Conservation (phyloP, 2,888 invertebrate species). For the Drosophila leonis region DNA sequence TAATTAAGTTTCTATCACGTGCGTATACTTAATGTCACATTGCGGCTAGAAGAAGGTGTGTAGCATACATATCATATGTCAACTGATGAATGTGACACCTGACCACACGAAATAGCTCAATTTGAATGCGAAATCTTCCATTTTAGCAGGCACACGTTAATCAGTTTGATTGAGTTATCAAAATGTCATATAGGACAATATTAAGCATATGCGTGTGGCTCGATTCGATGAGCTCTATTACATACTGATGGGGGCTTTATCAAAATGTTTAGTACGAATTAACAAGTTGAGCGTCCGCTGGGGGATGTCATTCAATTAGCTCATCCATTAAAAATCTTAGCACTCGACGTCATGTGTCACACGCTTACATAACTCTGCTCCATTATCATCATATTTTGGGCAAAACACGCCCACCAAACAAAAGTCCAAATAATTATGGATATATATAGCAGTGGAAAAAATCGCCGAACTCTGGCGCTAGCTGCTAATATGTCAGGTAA, state of each 20-base stretch:
- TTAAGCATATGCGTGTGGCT: constrained; percentile 14
- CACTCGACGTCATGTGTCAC: constrained; percentile 38
- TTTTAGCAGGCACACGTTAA: constrained; percentile 40
- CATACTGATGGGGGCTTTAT: constrained; percentile 36
- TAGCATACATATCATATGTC: not conserved
- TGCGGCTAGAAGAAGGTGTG: not conserved
- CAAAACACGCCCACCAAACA: constrained; percentile 15
- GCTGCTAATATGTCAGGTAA: constrained; percentile 12
- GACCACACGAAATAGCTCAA: constrained; percentile 13
- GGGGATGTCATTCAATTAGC: constrained; percentile 23
- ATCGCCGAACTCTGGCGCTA: constrained; percentile 3
- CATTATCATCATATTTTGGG: not conserved
- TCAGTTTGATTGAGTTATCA: constrained; percentile 14
- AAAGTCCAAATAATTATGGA: not conserved
- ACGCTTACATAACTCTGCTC: constrained; percentile 28
- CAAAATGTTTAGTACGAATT: constrained; percentile 58
- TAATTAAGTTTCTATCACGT: constrained; percentile 16
- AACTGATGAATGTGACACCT: constrained; percentile 23
- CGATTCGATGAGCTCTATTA: constrained; percentile 20
- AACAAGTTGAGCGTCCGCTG: constrained; percentile 24
- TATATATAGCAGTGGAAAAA: not conserved
- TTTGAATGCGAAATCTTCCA: constrained; percentile 14
- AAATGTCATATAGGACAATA: constrained; percentile 3
- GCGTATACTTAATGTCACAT: constrained; percentile 21
- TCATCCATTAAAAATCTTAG: not conserved